Evolutionary conservation across 2,888 invertebrate species (phyloP), one percentile per base, ranked within the genome.

Genomic region (Eupithecia centaureata): DNA sequence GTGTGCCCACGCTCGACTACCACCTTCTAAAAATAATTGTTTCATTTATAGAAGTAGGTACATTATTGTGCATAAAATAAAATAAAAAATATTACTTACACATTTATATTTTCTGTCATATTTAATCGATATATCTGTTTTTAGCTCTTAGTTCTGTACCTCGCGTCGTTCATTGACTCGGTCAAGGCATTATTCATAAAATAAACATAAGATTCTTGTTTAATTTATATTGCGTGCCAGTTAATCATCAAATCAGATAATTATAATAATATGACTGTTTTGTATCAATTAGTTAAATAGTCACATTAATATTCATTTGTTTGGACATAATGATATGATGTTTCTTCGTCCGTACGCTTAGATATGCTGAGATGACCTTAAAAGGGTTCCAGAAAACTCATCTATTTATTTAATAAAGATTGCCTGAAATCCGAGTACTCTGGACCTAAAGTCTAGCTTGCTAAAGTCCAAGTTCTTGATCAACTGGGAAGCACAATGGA

Each of bases 101-200:
- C 22, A 47, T 47, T 10, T 47, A 22, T 47, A 4, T 18, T 47
- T 12, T 1, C n/a, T 38, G 4, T 38, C n/a, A 15, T n/a, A 22
- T 18, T 18, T 18, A 10, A 42, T 42, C 8, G 42, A 18, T 7
- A 67, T 28, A n/a, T 27, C 5, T 56, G 7, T 56, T n/a, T 28
- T n/a, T 28, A 30, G 8, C 8, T 12, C 27, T n/a, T 2, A 56
- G 54, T 28, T 12, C 5, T 56, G 27, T 69, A 61, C 65, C 69
- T 60, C 56, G 47, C 59, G 58, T 33, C 51, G 69, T 66, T 63
- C 70, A 67, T 63, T 70, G 66, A 66, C 66, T 64, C 61, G 61
- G 70, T 57, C 70, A 70, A 70, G 66, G 66, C 3, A 18, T 52
- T 60, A 38, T 51, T 57, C 32, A 52, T 18, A 38, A 61, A 62